Evolutionary conservation across 2,797 vertebrate species (phyloP), one percentile per base, ranked within the genome.

Genomic region (Menidia menidia): DNA sequence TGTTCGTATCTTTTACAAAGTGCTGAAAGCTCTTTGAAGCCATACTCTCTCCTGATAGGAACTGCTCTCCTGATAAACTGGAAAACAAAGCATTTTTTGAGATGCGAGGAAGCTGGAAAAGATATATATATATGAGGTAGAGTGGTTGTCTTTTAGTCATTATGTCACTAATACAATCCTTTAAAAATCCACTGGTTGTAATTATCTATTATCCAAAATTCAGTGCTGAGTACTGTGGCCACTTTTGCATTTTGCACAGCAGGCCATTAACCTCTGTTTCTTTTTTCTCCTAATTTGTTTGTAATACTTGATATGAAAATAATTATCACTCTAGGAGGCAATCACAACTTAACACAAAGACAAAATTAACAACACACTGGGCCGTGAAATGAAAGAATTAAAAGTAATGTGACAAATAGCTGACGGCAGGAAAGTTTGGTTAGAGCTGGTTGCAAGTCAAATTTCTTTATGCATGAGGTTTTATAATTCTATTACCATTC

Each of bases 311-410:
- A 14, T 56, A 4, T 33, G 15, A 50, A 50, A 43, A 35, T 33
- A 43, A 53, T 45, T 53, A 6, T 25, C 41, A 33, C 64, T 44
- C 10, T n/a, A 19, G 35, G 35, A 52, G 11, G 56, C 25, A 67
- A 50, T 61, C 54, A 64, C 19, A 18, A 44, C 44, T 10, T 43
- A 60, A 15, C 16, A 31, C 2, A 6, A 10, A 25, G 6, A 31
- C 53, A 52, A 30, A 68, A 56, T 59, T 14, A 56, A 60, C 48
- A 71, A 12, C 18, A 47, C 50, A 56, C 59, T 61, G 51, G 18
- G 16, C 12, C 6, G 9, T 61, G 56, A 50, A 69, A 62, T 71
- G 32, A 16, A 35, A 25, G 44, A 50, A 55, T 51, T 25, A 1
- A 39, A 72, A 18, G 39, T 56, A 42, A 55, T 12, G 30, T 7